These are phyloP conservation scores for Acipenser transmontanus DNA, from an alignment of 2,797 vertebrate genomes.

Conservation along the genomic window DNA sequence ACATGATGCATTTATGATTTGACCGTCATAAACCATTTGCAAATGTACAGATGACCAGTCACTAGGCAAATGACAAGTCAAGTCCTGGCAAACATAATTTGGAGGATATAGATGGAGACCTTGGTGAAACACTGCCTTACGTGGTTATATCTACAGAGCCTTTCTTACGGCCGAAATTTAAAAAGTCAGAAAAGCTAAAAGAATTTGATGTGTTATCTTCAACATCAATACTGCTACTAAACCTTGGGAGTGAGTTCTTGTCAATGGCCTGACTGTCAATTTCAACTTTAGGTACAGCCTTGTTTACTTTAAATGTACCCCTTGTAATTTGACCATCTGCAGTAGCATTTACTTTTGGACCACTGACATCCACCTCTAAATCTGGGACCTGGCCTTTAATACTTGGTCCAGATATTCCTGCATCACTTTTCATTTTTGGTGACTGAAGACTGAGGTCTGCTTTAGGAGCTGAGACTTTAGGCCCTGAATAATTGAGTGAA, in stretches of 20 bases:
- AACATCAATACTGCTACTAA: conserved; percentile 20
- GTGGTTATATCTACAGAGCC: conserved; percentile 11
- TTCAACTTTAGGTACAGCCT: conserved; percentile 25
- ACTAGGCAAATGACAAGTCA: neutral
- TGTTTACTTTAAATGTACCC: conserved; percentile 53
- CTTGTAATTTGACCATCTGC: conserved; percentile 29
- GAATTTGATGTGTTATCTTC: conserved; percentile 45
- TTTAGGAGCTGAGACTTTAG: neutral
- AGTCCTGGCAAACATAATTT: conserved; percentile 1
- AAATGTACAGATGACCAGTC: too few relatives aligned
- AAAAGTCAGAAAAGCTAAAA: conserved; percentile 58
- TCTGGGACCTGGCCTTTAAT: conserved; percentile 24
- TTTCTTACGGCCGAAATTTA: conserved; percentile 38
- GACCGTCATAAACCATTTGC: too few relatives aligned
- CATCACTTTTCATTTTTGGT: conserved; percentile 12
- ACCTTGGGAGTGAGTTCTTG: neutral
- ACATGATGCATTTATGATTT: too few relatives aligned
- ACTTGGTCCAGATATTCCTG: conserved; percentile 16
- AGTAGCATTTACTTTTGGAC: conserved; percentile 23
- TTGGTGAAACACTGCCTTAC: neutral
- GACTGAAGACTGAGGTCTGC: conserved; percentile 15
- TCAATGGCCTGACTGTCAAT: conserved; percentile 22
- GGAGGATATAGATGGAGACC: conserved; percentile 10
- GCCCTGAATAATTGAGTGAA: neutral
- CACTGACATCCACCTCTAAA: conserved; percentile 16